Evolutionary conservation across 2,888 invertebrate species (phyloP).

Genomic region (Sinopyrophorus schimmeli): DNA sequence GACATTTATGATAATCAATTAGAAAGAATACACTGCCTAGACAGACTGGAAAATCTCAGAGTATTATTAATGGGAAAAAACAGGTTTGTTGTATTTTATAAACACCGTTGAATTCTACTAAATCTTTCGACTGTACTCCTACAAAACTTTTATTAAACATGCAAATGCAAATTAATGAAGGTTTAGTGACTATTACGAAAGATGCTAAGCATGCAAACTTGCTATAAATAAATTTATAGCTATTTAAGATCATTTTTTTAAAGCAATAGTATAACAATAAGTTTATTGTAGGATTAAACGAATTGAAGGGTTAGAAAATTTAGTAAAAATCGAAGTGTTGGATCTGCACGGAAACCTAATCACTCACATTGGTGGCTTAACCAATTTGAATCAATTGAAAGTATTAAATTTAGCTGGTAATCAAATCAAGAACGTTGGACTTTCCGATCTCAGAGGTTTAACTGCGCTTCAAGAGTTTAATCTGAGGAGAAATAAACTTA

Average conservation of each 20-base stretch:
- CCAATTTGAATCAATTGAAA: conserved; percentile 74
- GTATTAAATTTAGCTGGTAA: conserved; percentile 94
- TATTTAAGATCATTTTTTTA: conserved; percentile 4
- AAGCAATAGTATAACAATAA: no score
- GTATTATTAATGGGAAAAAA: conserved; percentile 92
- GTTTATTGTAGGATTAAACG: conserved; percentile 68
- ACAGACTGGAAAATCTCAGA: conserved; percentile 75
- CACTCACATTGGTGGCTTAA: conserved; percentile 67
- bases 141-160: conserved; percentile 2
- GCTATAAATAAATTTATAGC: conserved; percentile 15
- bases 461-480: conserved; percentile 82
- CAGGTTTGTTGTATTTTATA: no score
- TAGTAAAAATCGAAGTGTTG: conserved; percentile 82
- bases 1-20: conserved; percentile 95
- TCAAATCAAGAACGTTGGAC: conserved; percentile 76
- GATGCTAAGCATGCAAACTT: conserved; percentile 17
- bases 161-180: conserved; percentile 16
- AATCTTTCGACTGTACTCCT: no score
- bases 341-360: conserved; percentile 95
- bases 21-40: conserved; percentile 79
- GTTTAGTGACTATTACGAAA: conserved; percentile 12
- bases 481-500: conserved; percentile 81
- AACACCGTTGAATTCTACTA: no score
- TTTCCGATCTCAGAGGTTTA: conserved; percentile 77
- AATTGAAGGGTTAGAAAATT: conserved; percentile 74